Evolutionary conservation across 23 tunicate species (phyloP).

Genomic region (Styela plicata): DNA sequence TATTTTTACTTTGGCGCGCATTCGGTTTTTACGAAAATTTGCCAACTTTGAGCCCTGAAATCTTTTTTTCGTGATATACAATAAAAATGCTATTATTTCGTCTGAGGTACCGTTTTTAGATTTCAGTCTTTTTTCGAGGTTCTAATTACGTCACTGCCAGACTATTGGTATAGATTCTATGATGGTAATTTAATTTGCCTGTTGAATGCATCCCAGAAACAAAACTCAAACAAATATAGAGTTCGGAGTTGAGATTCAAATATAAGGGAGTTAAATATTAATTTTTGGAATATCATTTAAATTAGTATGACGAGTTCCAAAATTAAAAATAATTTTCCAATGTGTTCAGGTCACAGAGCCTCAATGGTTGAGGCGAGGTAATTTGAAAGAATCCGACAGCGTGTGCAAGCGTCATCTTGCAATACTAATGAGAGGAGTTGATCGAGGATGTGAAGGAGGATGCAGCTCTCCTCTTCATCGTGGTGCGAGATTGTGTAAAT

Average conservation of each 20-base stretch:
- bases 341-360: slow-evolving; percentile 31
- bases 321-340: not conserved
- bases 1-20: too few species aligned
- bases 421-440: slow-evolving; percentile 25
- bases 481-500: slow-evolving; percentile 23
- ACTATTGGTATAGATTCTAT: not conserved
- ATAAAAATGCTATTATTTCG: too few species aligned
- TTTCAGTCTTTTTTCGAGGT: too few species aligned
- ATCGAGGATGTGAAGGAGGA: slow-evolving; percentile 32
- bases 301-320: too few species aligned
- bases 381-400: slow-evolving; percentile 1
- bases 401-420: slow-evolving; percentile 37
- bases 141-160: too few species aligned
- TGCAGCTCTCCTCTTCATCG: slow-evolving; percentile 31
- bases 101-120: too few species aligned
- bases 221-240: too few species aligned
- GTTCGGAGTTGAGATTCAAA: not conserved
- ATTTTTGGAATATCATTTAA: not conserved
- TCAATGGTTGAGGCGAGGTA: slow-evolving; percentile 27
- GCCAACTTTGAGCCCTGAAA: too few species aligned
- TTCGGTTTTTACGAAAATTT: too few species aligned
- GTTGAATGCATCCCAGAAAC: too few species aligned
- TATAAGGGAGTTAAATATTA: not conserved
- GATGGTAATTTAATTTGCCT: not conserved
- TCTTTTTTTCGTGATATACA: too few species aligned